Evolutionary conservation across 2,888 invertebrate species (phyloP), one percentile per base, ranked within the genome.

Genomic region (Eudasyphora cyanicolor): DNA sequence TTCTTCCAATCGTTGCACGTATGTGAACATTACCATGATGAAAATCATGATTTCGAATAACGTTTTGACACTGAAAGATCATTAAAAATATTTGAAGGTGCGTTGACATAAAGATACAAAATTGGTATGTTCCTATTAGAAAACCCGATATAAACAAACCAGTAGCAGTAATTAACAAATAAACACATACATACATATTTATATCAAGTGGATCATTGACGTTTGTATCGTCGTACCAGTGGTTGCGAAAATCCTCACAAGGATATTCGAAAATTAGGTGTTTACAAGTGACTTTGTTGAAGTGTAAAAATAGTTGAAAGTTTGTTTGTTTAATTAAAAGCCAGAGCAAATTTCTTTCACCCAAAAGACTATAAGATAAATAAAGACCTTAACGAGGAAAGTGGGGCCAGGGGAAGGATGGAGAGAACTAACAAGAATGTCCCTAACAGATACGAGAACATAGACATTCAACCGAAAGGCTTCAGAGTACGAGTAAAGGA

Each of bases 301-400:
- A 75, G 62, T 83, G 70, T 45, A 42, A 49, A 62, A 76, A 67
- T 67, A 67, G 19, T 67, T 67, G 10, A 21, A 17, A 29, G 19
- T 74, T 79, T 82, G 35, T 74, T 76, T 76, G 64, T 24, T 67
- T 57, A 64, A 71, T 78, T 76, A 57, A 75, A 82, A 78, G 62
- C 64, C 75, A 62, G 42, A 57, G 70, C 24, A 19, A 64, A 75
- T 54, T 75, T 70, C 14, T 54, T 75, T 70, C 14, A 75, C n/a
- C 10, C 12, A 64, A 75, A 45, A 19, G 10, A 27, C 64, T 42
- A 62, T 45, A 71, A 54, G 57, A 67, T 57, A 71, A 82, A 79
- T 79, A 64, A 57, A 57, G 57, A 10, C 8, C 24, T 51, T 21
- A 51, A 51, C 51, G 5, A 51, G n/a, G 6, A 35, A 35, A 35